Base-by-base conservation (phyloP, 1,140 invertebrate genomes). In the Varroa destructor region DNA sequence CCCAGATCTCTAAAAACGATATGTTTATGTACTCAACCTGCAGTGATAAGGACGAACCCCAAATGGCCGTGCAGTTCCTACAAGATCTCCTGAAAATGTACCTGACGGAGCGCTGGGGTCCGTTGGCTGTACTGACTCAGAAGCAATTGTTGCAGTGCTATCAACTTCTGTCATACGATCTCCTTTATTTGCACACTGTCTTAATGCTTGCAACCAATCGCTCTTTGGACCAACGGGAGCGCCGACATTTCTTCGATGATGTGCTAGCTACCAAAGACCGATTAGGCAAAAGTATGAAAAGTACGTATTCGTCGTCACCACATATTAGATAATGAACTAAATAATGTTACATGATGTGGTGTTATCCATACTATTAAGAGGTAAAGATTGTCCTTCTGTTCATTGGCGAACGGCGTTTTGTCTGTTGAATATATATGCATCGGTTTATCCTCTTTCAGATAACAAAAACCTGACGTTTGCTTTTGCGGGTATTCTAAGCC, bases 51-150 rank as follows among this genome's bases (percentile, higher is more conserved):
- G 89, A 88, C 1, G 89, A 95, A 77, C 87, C 87, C 6, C 85
- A 89, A 73, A 93, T 94, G 80, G 89, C 93, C 0, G 87, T 90
- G 12, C 87, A 87, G 1, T 96, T 95, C 81, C 82, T 97, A 1
- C 84, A 86, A 10, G 92, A 96, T 79, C 86, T 90, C 0, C 80
- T 95, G 37, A 86, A 89, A 70, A 90, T 89, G 36, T 93, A 91
- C 75, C 85, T 87, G 75, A 85, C 87, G 72, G 93, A 97, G 78
- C 86, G 87, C 14, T 97, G 94, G 94, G 79, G 81, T 46, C 82
- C 86, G 55, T 81, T 96, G 14, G 87, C 87, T 5, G 88, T 88
- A 0, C 86, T 90, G 76, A 91, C 89, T 1, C 84, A 89, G 73
- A 79, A 91, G 2, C 86, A 93, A 76, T 80, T 96, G n/a, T 89